Conservation (phyloP, 2,797 vertebrate species). For the Diplodus sargus region DNA sequence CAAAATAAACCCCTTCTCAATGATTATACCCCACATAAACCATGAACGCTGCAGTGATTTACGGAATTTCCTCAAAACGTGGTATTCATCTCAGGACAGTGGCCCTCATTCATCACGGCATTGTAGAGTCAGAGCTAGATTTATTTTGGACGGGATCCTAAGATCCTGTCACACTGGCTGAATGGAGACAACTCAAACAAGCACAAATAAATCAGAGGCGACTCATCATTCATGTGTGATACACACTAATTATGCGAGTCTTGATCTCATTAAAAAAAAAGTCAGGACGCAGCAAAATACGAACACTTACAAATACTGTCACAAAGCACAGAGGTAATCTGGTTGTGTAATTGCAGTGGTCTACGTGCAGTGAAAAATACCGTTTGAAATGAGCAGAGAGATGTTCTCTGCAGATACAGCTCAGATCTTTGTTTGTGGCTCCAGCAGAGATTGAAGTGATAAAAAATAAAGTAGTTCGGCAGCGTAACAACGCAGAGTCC, state of each 20-base stretch:
- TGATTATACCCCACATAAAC: neutral
- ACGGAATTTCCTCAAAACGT: neutral
- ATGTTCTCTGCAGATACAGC: neutral
- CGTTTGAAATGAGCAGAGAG: conserved; percentile 5
- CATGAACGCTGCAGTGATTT: neutral
- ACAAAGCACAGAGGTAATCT: neutral
- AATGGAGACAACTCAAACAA: neutral
- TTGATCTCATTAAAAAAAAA: conserved; percentile 5
- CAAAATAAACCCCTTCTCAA: neutral
- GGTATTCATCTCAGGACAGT: conserved; percentile 2
- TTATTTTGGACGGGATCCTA: neutral
- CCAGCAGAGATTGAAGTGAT: conserved; percentile 29
- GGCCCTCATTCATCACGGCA: neutral
- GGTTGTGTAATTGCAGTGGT: neutral
- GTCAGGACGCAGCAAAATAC: neutral
- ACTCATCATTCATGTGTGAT: neutral
- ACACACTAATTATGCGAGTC: neutral
- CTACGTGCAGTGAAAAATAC: neutral
- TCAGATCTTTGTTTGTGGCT: conserved; percentile 37
- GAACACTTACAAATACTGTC: neutral
- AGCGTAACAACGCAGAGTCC: conserved; percentile 6
- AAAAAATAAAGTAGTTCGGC: conserved; percentile 34
- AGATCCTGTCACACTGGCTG: neutral
- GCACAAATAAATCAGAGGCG: neutral
- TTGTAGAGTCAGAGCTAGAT: neutral